Evolutionary conservation across 2,797 vertebrate genomes (phyloP), one percentile per base, ranked within the genome.

Genomic region (Eulemur mongoz): DNA sequence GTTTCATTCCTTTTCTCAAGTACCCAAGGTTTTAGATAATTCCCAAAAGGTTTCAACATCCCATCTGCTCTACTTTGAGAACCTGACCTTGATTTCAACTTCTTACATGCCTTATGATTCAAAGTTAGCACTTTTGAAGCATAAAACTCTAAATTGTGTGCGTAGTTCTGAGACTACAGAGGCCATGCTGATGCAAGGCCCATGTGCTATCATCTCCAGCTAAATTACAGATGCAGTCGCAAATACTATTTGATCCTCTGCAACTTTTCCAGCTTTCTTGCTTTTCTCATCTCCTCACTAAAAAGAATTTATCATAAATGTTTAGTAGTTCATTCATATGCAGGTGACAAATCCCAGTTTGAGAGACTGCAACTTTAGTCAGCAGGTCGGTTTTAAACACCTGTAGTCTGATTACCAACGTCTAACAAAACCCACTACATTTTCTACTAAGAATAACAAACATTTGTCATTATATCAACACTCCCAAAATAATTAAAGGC

Each of bases 361-460:
- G 43, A 93, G 40, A 93, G 76, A 48, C 2, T 27, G 9, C 45
- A 95, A 89, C 63, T 80, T 86, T 7, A 80, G 38, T 65, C 9
- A 96, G 48, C 38, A 89, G 67, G n/a, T 80, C 57, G 79, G 20
- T n/a, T 82, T 80, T 69, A 92, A 97, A 97, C 13, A 27, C 25
- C 50, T 18, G n/a, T 14, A 57, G 32, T 67, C 89, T 92, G 12
- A 59, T 48, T 86, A 83, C 87, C 50, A 92, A 38, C 12, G 63
- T 32, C 87, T 90, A 96, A 79, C 8, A 94, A 63, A 84, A 92
- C 1, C 35, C 38, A 80, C 4, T 88, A 27, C 35, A 84, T 45
- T 92, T 83, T 91, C 79, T 89, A 92, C 40, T 88, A 70, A 78
- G 25, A 83, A 91, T 76, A 95, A 89, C 30, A 11, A 95, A 94